Evolutionary conservation across 2,888 invertebrate genomes (phyloP), one percentile per base, ranked within the genome.

Genomic region (Phoenoteleia sp.): DNA sequence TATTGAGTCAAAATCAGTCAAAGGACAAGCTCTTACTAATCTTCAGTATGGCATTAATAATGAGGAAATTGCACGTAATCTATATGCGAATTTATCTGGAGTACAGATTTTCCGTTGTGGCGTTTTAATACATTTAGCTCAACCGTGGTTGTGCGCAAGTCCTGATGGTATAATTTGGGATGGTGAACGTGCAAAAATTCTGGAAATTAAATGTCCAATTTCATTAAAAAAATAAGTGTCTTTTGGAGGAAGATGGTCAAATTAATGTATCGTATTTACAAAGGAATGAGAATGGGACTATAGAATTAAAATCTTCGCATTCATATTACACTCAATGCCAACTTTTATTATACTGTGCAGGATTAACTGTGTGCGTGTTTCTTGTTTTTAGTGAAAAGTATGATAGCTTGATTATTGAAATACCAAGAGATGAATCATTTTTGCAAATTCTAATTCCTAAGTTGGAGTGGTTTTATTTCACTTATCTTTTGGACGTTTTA

Each of bases 121-220:
- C 1, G 1, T 60, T 11, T 11, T 60, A 21, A 21, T 60, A 21
- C 60, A 60, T 60, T 39, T 21, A 13, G 39, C 36, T 13, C 60
- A 60, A 60, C 60, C 60, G 9, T 60, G 39, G 60, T 21, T 60
- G 21, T 60, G 60, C 39, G 36, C 36, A 23, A 69, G 69, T 42
- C 69, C 69, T 27, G 69, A 69, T 11, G 69, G 69, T 3, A 54
- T 69, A 6, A 42, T 69, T 56, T 69, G 47, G 69, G 56, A 69
- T 69, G 69, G 69, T 3, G 3, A 69, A 7, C 19, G 17, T 56
- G 39, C 39, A 9, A 52, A 52, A 69, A 54, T 69, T 54, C 25
- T 69, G 25, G 39, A 69, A 54, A 69, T 69, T 11, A 69, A 69
- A 69, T 69, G 67, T 25, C 67, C 67, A 7, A 54, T 23, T 54